Percentiles rank a stretch among this genome's conserved stretches.
phyloP scores from a whole-genome alignment of 2,888 invertebrate genomes.

The Hydraecia micacea region DNA sequence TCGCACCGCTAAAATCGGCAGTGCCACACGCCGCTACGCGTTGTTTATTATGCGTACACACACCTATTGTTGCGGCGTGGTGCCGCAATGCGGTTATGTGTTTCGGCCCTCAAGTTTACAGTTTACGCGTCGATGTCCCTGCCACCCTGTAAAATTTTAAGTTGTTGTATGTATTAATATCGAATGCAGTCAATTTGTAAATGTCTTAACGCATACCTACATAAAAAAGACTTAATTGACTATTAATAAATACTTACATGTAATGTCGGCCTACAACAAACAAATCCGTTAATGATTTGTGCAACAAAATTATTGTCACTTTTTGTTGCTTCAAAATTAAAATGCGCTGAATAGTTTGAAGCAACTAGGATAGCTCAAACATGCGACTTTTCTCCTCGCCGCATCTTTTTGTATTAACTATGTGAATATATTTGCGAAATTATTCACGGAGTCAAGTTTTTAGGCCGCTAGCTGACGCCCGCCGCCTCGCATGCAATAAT shows the following conservation, averaged over 20 bases:
- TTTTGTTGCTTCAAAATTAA: conserved; percentile 35
- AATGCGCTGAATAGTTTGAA: conserved; percentile 36
- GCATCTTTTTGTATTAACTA: conserved; percentile 39
- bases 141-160: too few species aligned
- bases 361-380: conserved; percentile 34
- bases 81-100: too few species aligned
- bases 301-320: conserved; percentile 25
- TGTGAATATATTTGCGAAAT: conserved; percentile 52
- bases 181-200: not conserved
- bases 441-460: conserved; percentile 61
- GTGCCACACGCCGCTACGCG: too few species aligned
- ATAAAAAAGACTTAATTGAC: not conserved
- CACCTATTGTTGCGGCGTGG: too few species aligned
- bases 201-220: not conserved
- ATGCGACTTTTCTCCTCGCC: conserved; percentile 56
- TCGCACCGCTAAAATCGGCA: too few species aligned
- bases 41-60: too few species aligned
- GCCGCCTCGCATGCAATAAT: conserved; percentile 58
- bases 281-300: not conserved
- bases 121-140: too few species aligned
- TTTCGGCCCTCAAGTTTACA: too few species aligned
- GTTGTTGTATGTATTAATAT: not conserved
- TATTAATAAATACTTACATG: not conserved
- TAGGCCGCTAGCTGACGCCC: conserved; percentile 59
- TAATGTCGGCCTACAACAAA: not conserved